Evolutionary conservation across 2,113 vertebrate genomes (phyloP), one percentile per base, ranked within the genome.

Genomic region (Bubo blakistoni): DNA sequence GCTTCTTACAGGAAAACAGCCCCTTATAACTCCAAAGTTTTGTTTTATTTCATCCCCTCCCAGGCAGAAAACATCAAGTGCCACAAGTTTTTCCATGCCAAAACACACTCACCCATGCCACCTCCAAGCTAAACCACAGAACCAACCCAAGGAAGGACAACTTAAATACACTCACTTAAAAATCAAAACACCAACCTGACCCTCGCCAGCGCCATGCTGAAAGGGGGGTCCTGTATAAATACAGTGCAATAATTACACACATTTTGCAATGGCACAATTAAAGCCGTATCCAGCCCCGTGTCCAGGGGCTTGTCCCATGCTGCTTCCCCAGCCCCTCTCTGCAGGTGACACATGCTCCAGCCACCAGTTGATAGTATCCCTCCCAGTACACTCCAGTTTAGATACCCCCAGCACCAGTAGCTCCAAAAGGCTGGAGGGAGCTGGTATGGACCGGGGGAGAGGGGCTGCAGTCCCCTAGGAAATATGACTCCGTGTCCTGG

Each of bases 241-340:
- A 97, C 88, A 96, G 95, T 97, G 95, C 95, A 97, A 96, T 65
- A 84, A 95, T 93, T 87, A 94, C 61, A 59, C 34, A 14, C 47
- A 80, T 77, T 89, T 86, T 3, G 20, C 86, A 71, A 90, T 21
- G 44, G 38, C 59, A 65, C 47, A 63, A 71, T 38, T 20, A 46
- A 73, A 92, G 32, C 58, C 12, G 1, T 12, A 46, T 38, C 81
- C 54, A 38, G 71, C n/a, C 67, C 57, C 9, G 0, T 3, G 3
- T 20, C 38, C 6, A 1, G 29, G 71, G 52, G 22, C 74, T 81
- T 21, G 1, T 73, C 63, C 80, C 7, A 0, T 1, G 1, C 46
- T 24, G 26, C 46, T 71, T 76, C 81, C 82, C 79, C 49, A 88
- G 42, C 38, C 57, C 62, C 16, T 42, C 61, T 44, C 74, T 4